Evolutionary conservation across 1,140 invertebrate genomes (phyloP).

Genomic region (Lerema accius): DNA sequence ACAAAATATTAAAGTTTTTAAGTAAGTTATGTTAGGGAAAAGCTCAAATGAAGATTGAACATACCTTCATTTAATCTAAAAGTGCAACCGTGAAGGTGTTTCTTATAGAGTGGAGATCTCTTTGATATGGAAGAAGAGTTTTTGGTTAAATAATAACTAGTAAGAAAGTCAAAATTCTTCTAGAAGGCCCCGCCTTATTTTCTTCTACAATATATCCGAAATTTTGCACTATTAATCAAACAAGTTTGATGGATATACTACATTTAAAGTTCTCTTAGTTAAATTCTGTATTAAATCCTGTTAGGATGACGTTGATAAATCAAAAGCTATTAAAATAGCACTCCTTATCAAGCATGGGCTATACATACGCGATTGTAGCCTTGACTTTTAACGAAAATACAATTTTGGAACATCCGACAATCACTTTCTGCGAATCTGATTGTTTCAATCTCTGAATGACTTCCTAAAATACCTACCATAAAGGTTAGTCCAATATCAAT

Average conservation of each 20-base stretch:
- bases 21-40: no score
- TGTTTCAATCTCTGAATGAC: neutral
- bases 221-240: neutral
- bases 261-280: neutral
- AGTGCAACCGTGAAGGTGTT: no score
- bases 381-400: slow-evolving; percentile 23
- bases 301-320: slow-evolving; percentile 11
- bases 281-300: slow-evolving; percentile 6
- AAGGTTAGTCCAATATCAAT: no score
- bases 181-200: neutral
- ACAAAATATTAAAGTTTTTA: no score
- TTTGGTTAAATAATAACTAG: no score
- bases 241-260: slow-evolving; percentile 5
- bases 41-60: no score
- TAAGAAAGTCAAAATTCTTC: no score
- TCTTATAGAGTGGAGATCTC: no score
- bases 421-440: neutral
- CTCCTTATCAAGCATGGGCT: slow-evolving; percentile 9
- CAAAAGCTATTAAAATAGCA: slow-evolving; percentile 6
- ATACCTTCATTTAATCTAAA: no score
- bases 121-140: no score
- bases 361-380: neutral
- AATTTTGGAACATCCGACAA: slow-evolving; percentile 12
- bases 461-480: no score
- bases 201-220: neutral